Base-by-base conservation (phyloP, 2,113 vertebrate species). In the Polyodon spathula region DNA sequence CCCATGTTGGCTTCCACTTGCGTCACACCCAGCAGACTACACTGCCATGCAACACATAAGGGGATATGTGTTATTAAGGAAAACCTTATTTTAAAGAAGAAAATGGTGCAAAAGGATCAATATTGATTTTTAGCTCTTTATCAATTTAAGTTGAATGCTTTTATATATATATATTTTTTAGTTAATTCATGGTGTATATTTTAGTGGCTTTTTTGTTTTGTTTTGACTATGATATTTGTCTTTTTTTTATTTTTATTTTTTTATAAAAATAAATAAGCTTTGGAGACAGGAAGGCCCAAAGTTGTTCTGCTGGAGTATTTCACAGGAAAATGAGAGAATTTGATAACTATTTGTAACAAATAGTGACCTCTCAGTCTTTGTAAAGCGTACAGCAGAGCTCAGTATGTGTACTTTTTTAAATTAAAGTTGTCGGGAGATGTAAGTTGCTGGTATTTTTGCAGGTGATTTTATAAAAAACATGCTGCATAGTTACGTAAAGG, bases 121-220 rank as follows among this genome's bases (percentile, higher is more conserved):
- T 71, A 54, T 78, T 81, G 77, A 66, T 82, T 27, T 27, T 27
- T 87, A 76, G 78, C 83, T 86, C 89, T 80, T 80, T 77, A 70
- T 76, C 71, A 85, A 77, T 73, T 79, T 56, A 87, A 92, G 92
- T 92, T 91, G 86, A 91, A 91, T 93, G 88, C 87, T 87, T 88
- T 89, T 84, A 64, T 78, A 73, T 77, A 78, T 78, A 71, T 80
- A 79, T 88, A 83, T 78, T 67, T 85, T 80, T 81, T 86, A 89
- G 90, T 75, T 78, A 81, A 87, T 89, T 86, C 81, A 86, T 72
- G 84, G 84, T 95, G 92, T 95, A 92, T 90, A 94, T 94, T 94
- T 93, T 86, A 89, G 73, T 84, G 78, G 70, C 71, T 65, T 68
- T 68, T 67, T 67, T 61, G 54, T 55, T 66, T 62, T 60, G 57